Conservation (phyloP, 2,888 invertebrate genomes). For the Mimachlamys varia region DNA sequence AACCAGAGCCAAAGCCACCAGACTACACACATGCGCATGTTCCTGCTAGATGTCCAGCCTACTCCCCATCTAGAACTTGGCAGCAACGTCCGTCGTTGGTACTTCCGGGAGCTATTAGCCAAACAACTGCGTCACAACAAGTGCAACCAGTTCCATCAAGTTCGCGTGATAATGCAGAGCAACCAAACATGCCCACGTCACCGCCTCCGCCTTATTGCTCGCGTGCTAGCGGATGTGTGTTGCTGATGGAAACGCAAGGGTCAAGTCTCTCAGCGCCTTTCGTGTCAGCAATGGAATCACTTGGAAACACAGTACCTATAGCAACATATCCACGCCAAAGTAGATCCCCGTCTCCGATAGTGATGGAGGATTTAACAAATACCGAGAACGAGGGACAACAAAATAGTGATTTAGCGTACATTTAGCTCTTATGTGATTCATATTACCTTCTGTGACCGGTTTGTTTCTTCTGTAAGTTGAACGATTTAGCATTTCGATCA, state of each 20-base stretch:
- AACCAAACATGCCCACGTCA: background rate
- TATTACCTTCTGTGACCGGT: no score
- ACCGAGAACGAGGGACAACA: background rate
- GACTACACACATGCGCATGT: background rate
- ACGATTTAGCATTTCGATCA: no score
- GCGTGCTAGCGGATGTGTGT: background rate
- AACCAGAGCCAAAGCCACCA: background rate
- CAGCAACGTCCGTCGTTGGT: background rate
- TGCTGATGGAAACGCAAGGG: background rate
- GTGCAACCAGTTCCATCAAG: background rate
- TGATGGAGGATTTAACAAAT: background rate
- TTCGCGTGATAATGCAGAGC: background rate
- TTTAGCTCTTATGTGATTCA: no score
- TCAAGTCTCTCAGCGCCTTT: background rate
- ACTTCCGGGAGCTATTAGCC: constrained; percentile 5
- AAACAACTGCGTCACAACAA: background rate
- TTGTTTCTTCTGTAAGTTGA: no score
- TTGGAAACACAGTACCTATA: background rate
- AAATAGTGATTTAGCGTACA: no score
- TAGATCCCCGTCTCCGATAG: background rate
- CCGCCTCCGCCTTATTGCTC: background rate
- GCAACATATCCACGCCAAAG: background rate
- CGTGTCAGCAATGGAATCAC: background rate
- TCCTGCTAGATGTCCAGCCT: background rate
- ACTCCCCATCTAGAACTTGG: background rate